Evolutionary conservation across 2,113 vertebrate genomes (phyloP).

Genomic region (Oryzias melastigma): DNA sequence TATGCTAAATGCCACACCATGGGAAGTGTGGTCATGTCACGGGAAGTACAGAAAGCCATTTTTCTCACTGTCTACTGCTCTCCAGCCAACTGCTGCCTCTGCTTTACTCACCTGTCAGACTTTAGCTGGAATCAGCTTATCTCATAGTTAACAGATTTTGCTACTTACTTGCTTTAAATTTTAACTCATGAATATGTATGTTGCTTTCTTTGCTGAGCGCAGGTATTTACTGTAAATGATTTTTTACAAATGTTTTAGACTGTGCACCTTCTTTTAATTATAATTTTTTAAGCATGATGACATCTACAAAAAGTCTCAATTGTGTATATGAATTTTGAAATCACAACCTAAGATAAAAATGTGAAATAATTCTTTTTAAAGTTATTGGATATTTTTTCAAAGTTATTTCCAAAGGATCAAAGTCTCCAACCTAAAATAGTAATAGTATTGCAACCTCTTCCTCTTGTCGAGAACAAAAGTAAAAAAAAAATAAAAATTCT

Average conservation of each 20-base stretch:
- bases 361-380: no score
- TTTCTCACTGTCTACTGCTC: constrained; percentile 54
- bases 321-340: no score
- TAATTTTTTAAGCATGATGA: no score
- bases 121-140: constrained; percentile 21
- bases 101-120: constrained; percentile 39
- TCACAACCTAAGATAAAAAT: no score
- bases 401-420: no score
- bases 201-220: constrained; percentile 21
- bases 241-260: neutral
- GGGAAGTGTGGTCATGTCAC: constrained; percentile 63
- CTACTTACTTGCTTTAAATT: constrained; percentile 35
- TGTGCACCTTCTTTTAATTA: no score
- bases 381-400: no score
- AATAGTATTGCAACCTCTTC: no score
- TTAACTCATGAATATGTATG: constrained; percentile 13
- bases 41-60: constrained; percentile 64
- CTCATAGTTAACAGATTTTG: constrained; percentile 34
- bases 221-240: neutral
- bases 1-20: constrained; percentile 74
- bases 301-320: no score
- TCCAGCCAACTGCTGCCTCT: constrained; percentile 31
- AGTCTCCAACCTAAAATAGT: no score
- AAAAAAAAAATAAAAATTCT: no score
- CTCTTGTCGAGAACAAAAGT: no score